A percentile compares a stretch with the other conserved stretches of the same genome.
Conservation (phyloP, 2,113 vertebrate genomes). For the Grallaria varia region DNA sequence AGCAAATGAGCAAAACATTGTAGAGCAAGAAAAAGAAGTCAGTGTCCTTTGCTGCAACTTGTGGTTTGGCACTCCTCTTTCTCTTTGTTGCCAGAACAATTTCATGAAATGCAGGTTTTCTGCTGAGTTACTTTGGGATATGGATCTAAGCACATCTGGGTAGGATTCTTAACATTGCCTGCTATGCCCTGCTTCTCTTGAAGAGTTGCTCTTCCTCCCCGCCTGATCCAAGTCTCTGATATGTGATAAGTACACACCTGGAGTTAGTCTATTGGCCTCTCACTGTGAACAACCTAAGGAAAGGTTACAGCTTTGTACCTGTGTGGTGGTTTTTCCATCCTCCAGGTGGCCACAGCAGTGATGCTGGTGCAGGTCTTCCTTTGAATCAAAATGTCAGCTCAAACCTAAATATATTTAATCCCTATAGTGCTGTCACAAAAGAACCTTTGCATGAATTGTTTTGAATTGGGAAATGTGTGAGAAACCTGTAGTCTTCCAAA, state of each 20-base stretch:
- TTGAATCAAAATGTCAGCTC: background rate
- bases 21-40: background rate
- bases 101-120: background rate
- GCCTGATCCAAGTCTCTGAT: background rate
- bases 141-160: background rate
- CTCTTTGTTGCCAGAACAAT: background rate
- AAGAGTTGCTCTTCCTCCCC: background rate
- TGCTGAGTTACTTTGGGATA: background rate
- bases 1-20: background rate
- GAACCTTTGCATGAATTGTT: background rate
- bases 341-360: background rate
- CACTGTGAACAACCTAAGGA: background rate
- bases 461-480: background rate
- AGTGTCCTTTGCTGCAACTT: background rate
- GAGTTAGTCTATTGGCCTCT: background rate
- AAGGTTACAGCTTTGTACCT: background rate
- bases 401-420: background rate
- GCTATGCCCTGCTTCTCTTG: background rate
- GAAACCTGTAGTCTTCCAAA: background rate
- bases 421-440: background rate
- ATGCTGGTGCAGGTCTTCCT: background rate
- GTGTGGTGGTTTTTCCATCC: background rate
- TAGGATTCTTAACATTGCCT: background rate
- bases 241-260: fast-evolving
- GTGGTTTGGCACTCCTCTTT: background rate